phyloP scores from a whole-genome alignment of 2,797 vertebrate genomes.

The Microtus obscurus region DNA sequence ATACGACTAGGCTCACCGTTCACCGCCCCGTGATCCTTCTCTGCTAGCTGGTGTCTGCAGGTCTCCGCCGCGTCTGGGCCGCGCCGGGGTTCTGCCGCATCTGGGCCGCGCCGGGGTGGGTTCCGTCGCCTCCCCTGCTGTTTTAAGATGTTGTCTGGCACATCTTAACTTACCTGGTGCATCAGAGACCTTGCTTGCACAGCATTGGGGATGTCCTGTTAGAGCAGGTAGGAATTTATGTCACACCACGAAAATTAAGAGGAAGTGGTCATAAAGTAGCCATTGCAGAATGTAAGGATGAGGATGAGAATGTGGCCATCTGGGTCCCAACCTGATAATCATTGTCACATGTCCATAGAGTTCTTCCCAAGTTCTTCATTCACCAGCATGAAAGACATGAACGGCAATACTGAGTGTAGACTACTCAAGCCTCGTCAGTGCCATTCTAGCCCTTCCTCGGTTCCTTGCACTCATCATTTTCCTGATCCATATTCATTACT shows the following conservation, averaged over 20 bases:
- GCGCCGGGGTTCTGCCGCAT: too few species aligned
- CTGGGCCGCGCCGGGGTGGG: too few species aligned
- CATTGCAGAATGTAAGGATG: neutral
- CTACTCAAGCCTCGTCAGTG: neutral
- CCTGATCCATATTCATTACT: neutral
- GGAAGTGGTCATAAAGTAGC: neutral
- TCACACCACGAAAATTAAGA: neutral
- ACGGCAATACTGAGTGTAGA: neutral
- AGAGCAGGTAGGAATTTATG: neutral
- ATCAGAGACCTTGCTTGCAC: accelerated
- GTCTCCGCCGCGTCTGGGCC: too few species aligned
- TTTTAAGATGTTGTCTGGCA: neutral
- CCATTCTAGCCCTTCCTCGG: neutral
- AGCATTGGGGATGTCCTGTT: accelerated
- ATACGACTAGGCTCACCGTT: too few species aligned
- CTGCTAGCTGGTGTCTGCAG: too few species aligned
- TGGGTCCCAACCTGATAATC: neutral
- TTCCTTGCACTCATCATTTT: neutral
- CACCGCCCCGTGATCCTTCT: too few species aligned
- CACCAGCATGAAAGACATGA: neutral
- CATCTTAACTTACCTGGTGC: too few species aligned
- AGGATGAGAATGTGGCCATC: neutral
- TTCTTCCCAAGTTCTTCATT: neutral
- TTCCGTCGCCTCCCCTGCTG: too few species aligned
- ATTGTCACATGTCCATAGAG: neutral